These are phyloP conservation scores for Hermetia illucens DNA, from an alignment of 1,140 invertebrate species.

Conservation along the genomic window DNA sequence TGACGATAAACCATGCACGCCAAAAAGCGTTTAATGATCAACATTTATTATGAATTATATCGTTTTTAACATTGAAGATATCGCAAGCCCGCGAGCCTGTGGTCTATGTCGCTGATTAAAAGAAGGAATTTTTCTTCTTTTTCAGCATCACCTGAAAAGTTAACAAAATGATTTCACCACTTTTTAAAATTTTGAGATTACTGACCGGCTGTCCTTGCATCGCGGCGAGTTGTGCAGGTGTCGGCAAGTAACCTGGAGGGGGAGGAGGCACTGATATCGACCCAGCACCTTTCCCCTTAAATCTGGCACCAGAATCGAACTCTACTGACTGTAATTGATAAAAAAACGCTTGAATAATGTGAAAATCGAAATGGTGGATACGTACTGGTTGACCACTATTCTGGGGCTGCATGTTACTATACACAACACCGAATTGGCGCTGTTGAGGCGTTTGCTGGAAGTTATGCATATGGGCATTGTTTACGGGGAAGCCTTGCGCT, in stretches of 20 bases:
- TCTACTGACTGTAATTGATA: conserved; percentile 6
- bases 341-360: conserved; percentile 9
- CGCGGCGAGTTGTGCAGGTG: conserved; percentile 21
- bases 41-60: too few relatives aligned
- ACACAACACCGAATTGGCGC: conserved; percentile 16
- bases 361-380: conserved; percentile 2
- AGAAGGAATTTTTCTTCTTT: conserved; percentile 26
- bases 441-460: neutral
- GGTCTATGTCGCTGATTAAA: conserved; percentile 13
- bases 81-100: too few relatives aligned
- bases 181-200: conserved; percentile 3
- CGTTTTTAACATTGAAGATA: too few relatives aligned
- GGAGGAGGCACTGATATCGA: conserved; percentile 22
- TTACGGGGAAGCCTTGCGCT: too few relatives aligned
- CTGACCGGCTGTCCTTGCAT: conserved; percentile 23
- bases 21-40: too few relatives aligned
- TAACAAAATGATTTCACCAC: neutral
- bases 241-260: conserved; percentile 22
- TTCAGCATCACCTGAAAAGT: conserved; percentile 12
- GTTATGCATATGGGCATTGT: too few relatives aligned
- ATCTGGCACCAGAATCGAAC: neutral
- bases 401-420: conserved; percentile 17
- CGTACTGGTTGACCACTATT: conserved; percentile 4
- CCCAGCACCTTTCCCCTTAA: conserved; percentile 7
- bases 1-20: too few relatives aligned